Evolutionary conservation across 1,140 invertebrate genomes (phyloP).

Genomic region (Venustaconcha ellipsiformis): DNA sequence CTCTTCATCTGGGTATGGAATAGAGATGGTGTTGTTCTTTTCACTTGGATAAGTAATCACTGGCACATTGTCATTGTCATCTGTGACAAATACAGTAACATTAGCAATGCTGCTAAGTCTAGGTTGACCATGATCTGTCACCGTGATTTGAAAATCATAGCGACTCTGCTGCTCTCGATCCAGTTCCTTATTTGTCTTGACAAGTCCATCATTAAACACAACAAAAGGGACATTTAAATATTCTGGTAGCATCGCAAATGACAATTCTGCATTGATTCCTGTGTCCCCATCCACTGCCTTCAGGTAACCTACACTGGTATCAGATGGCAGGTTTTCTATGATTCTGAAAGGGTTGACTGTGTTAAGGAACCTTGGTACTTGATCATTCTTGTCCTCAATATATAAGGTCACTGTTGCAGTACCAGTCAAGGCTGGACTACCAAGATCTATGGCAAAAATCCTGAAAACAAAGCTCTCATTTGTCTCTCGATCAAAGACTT

Average conservation of each 20-base stretch:
- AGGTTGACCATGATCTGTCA: constrained; percentile 78
- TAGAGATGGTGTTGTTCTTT: constrained; percentile 45
- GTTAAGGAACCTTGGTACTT: constrained; percentile 51
- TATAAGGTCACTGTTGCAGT: constrained; percentile 53
- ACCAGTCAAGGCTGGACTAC: constrained; percentile 72
- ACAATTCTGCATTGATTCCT: constrained; percentile 84
- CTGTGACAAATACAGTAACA: constrained; percentile 66
- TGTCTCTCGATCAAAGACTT: constrained; percentile 47
- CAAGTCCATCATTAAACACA: constrained; percentile 74
- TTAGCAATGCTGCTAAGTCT: constrained; percentile 70
- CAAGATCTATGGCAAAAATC: constrained; percentile 65
- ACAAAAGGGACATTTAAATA: constrained; percentile 56
- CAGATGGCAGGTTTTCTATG: constrained; percentile 78
- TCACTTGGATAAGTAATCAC: constrained; percentile 62
- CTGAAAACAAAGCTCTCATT: constrained; percentile 34
- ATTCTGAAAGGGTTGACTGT: constrained; percentile 68
- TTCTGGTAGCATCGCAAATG: constrained; percentile 84
- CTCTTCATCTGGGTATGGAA: constrained; percentile 37
- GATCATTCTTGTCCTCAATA: constrained; percentile 79
- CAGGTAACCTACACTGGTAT: constrained; percentile 82
- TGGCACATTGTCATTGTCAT: constrained; percentile 95
- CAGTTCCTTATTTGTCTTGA: constrained; percentile 78
- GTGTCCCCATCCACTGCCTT: constrained; percentile 90
- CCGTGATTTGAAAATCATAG: constrained; percentile 81
- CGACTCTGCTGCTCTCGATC: constrained; percentile 85